Conservation (phyloP, 2,888 invertebrate genomes). For the Drosophila kuntzei region DNA sequence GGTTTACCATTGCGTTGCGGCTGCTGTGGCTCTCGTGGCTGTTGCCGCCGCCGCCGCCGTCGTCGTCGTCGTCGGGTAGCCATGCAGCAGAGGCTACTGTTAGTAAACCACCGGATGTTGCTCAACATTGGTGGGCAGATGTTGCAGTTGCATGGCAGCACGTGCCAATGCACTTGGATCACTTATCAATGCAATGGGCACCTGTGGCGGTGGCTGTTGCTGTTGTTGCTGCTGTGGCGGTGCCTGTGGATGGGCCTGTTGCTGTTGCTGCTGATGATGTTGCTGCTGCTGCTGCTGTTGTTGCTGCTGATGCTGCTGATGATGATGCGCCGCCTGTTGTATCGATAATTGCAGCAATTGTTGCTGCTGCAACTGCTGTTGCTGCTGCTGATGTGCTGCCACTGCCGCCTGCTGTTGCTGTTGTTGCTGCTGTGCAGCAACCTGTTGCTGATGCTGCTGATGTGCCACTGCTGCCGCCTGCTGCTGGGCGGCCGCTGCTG, state of each 20-base stretch:
- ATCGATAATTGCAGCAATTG: constrained; percentile 74
- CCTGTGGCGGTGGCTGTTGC: constrained; percentile 83
- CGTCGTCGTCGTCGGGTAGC: constrained; percentile 45
- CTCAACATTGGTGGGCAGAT: constrained; percentile 85
- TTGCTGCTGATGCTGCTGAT: constrained; percentile 78
- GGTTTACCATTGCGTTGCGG: constrained; percentile 53
- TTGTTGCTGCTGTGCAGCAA: constrained; percentile 82
- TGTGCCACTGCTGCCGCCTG: constrained; percentile 70
- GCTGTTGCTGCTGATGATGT: constrained; percentile 70
- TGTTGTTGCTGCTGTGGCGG: constrained; percentile 78
- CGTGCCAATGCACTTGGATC: constrained; percentile 84
- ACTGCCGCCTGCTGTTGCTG: constrained; percentile 69
- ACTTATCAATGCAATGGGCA: constrained; percentile 84
- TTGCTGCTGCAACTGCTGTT: constrained; percentile 70
- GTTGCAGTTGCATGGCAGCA: constrained; percentile 85
- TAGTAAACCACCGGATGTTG: constrained; percentile 86
- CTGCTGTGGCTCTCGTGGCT: constrained; percentile 50
- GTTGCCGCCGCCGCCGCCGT: constrained; percentile 15
- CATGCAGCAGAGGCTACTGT: constrained; percentile 79
- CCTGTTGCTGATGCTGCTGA: constrained; percentile 77
- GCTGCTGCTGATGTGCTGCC: constrained; percentile 77
- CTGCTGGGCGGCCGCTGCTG: constrained; percentile 76
- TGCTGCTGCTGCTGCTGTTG: constrained; percentile 79
- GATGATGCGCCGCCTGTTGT: constrained; percentile 74
- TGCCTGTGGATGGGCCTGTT: constrained; percentile 67